A percentile compares a stretch with the other conserved stretches of the same genome.
These are phyloP conservation scores for Sparidentex hasta DNA, from an alignment of 2,797 vertebrate genomes.

Conservation along the genomic window DNA sequence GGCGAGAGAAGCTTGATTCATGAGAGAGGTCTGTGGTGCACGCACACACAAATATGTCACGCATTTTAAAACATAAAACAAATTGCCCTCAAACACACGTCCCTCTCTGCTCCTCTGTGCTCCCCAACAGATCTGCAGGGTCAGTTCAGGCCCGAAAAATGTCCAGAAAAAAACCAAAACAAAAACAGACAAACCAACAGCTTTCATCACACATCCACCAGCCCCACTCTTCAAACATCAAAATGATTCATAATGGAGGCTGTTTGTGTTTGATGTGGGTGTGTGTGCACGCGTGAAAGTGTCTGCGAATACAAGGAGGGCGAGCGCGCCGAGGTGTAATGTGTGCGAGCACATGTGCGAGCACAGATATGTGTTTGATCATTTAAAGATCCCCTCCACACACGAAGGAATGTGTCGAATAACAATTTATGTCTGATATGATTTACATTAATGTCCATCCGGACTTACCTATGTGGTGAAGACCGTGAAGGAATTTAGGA, in stretches of 20 bases:
- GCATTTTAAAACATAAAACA: slow-evolving; percentile 38
- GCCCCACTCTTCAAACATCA: slow-evolving; percentile 51
- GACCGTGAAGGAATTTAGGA: too few relatives aligned
- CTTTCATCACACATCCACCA: slow-evolving; percentile 58
- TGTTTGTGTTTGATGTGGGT: slow-evolving; percentile 35
- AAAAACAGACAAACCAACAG: slow-evolving; percentile 27
- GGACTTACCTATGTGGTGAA: too few relatives aligned
- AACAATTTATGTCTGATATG: too few relatives aligned
- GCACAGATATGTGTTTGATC: slow-evolving; percentile 37
- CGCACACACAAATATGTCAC: slow-evolving; percentile 45
- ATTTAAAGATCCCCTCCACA: slow-evolving; percentile 25
- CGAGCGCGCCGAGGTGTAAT: not conserved
- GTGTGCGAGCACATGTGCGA: not conserved
- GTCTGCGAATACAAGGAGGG: slow-evolving; percentile 27
- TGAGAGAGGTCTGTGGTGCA: slow-evolving; percentile 24
- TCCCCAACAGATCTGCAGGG: slow-evolving; percentile 4
- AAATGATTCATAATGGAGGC: slow-evolving; percentile 54
- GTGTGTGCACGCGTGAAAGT: slow-evolving; percentile 7
- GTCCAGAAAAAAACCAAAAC: too few relatives aligned
- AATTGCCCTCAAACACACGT: slow-evolving; percentile 27
- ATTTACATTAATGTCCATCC: too few relatives aligned
- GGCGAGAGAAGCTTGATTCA: slow-evolving; percentile 33
- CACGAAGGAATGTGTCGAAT: too few relatives aligned
- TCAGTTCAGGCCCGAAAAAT: slow-evolving; percentile 34
- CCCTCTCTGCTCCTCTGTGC: not conserved